These are phyloP conservation scores for Amphimedon queenslandica DNA, from an alignment of 37 sponge, comb jelly and placozoan species.

Conservation along the genomic window DNA sequence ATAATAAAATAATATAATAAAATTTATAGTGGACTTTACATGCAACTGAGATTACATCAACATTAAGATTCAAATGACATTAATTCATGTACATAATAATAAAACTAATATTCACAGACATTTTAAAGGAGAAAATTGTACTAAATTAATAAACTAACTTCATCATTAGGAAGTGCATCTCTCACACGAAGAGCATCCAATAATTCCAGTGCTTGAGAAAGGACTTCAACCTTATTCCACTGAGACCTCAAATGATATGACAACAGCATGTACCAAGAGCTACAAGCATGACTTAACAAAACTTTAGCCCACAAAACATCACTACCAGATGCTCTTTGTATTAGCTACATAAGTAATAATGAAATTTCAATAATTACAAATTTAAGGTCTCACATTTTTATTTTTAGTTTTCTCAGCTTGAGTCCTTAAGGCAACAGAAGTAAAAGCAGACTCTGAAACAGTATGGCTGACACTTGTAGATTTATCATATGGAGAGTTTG, in stretches of 20 bases:
- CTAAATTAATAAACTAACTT: conserved; percentile 21
- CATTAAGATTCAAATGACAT: too few relatives aligned
- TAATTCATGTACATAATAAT: not conserved
- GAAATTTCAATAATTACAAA: not conserved
- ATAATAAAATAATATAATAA: conserved; percentile 7
- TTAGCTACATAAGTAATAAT: not conserved
- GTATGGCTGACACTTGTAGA: not conserved
- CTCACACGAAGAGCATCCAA: conserved; percentile 43
- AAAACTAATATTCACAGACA: not conserved
- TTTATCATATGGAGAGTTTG: not conserved
- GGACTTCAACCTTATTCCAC: conserved; percentile 69
- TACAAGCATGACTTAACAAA: not conserved
- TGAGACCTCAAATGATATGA: conserved; percentile 56
- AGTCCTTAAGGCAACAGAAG: conserved; percentile 29
- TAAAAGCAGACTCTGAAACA: conserved; percentile 10
- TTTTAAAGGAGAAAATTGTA: not conserved
- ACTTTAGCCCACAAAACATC: conserved; percentile 5
- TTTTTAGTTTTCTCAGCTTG: conserved; percentile 60
- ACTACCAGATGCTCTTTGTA: not conserved
- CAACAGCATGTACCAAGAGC: conserved; percentile 24
- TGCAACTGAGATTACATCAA: too few relatives aligned
- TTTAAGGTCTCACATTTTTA: conserved; percentile 22
- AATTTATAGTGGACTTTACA: not conserved
- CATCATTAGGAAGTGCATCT: conserved; percentile 45
- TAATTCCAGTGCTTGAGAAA: conserved; percentile 53